phyloP scores from a whole-genome alignment of 92 coral and sea anemone genomes.

The Porites cylindrica region DNA sequence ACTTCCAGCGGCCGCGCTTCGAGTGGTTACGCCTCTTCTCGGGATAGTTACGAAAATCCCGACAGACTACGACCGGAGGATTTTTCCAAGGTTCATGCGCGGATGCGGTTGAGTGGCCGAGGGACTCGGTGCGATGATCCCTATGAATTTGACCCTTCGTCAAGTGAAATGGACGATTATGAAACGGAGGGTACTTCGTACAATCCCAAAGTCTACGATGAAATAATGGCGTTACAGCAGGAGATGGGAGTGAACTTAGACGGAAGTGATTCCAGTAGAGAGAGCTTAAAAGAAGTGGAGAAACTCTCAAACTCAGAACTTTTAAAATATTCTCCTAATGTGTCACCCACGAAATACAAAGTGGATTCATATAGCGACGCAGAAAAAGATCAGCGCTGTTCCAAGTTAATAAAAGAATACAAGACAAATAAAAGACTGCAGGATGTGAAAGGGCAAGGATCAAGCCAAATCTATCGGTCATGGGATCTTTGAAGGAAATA shows the following conservation, averaged over 20 bases:
- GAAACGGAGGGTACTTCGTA: slow-evolving; percentile 67
- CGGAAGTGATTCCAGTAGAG: slow-evolving; percentile 69
- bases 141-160: slow-evolving; percentile 84
- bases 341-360: slow-evolving; percentile 76
- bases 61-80: slow-evolving; percentile 21
- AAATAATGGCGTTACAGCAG: slow-evolving; percentile 65
- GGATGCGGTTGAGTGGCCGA: slow-evolving; percentile 36
- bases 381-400: slow-evolving; percentile 91
- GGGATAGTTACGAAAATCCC: slow-evolving; percentile 63
- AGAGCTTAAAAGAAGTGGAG: slow-evolving; percentile 59
- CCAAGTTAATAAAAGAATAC: slow-evolving; percentile 88
- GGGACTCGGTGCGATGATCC: slow-evolving; percentile 76
- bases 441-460: slow-evolving; percentile 53
- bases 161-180: slow-evolving; percentile 64
- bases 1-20: slow-evolving; percentile 74
- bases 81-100: slow-evolving; percentile 46
- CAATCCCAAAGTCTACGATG: slow-evolving; percentile 63
- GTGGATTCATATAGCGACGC: slow-evolving; percentile 77
- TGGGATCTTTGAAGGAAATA: slow-evolving; percentile 76
- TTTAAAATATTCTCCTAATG: slow-evolving; percentile 57
- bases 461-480: slow-evolving; percentile 82
- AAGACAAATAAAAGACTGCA: slow-evolving; percentile 79
- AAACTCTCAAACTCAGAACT: slow-evolving; percentile 72
- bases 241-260: slow-evolving; percentile 74
- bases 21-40: slow-evolving; percentile 59